Percentiles rank a stretch among this genome's conserved stretches.
phyloP scores from a whole-genome alignment of 2,888 invertebrate genomes.

The Drosophila rellima region DNA sequence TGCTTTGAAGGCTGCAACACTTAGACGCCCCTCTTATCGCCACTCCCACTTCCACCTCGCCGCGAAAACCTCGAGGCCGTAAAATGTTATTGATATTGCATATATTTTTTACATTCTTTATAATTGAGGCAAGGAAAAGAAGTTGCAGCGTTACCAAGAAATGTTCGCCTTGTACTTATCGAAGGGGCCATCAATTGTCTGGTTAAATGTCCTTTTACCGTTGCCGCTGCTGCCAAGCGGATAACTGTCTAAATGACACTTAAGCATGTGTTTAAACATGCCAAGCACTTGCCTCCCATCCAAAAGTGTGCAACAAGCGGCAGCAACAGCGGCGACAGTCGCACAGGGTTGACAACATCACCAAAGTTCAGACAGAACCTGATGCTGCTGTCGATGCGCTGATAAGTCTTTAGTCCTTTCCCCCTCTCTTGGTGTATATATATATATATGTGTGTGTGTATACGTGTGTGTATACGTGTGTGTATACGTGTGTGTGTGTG shows the following conservation, averaged over 20 bases:
- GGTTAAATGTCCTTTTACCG: constrained; percentile 51
- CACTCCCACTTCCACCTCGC: not conserved
- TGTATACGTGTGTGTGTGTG: constrained; percentile 35
- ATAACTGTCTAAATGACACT: constrained; percentile 82
- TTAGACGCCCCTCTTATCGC: constrained; percentile 48
- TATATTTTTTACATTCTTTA: constrained; percentile 73
- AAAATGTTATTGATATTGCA: constrained; percentile 84
- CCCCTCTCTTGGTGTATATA: not conserved
- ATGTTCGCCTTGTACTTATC: constrained; percentile 61
- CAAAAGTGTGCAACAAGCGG: constrained; percentile 74
- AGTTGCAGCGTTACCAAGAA: constrained; percentile 28
- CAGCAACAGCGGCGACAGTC: constrained; percentile 30
- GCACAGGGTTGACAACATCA: constrained; percentile 70
- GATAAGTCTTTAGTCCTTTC: constrained; percentile 69
- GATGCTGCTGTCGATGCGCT: constrained; percentile 75
- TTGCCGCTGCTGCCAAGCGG: constrained; percentile 52
- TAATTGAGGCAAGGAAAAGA: constrained; percentile 61
- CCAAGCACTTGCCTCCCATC: constrained; percentile 80
- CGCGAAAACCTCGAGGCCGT: constrained; percentile 35
- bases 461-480: constrained; percentile 11
- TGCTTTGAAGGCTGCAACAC: constrained; percentile 76
- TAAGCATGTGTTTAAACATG: constrained; percentile 83
- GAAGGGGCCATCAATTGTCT: constrained; percentile 77
- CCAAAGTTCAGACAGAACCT: constrained; percentile 67
- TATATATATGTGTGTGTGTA: constrained; percentile 31